Conservation (phyloP, 35 echinoderm and acorn worm species). For the Anneissia japonica region DNA sequence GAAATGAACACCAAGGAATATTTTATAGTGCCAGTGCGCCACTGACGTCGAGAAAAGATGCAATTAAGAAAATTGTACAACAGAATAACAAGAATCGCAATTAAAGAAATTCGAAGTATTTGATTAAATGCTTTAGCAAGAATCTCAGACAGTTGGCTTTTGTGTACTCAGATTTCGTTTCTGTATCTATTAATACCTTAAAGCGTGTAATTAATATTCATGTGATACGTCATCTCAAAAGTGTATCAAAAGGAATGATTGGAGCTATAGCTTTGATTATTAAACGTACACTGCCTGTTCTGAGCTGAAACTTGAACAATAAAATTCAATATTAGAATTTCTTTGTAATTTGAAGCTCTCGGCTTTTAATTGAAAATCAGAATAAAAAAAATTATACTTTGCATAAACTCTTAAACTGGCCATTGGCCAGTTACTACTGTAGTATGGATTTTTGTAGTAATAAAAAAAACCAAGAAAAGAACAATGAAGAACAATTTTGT, state of each 20-base stretch:
- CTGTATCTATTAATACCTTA: not conserved
- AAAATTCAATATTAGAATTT: too few relatives aligned
- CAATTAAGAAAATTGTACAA: conserved; percentile 36
- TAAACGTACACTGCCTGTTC: too few relatives aligned
- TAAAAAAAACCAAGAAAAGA: too few relatives aligned
- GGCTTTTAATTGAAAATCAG: too few relatives aligned
- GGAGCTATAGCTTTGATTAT: too few relatives aligned
- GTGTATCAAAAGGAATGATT: not conserved
- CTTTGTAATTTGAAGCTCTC: too few relatives aligned
- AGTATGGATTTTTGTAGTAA: too few relatives aligned
- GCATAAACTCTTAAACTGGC: too few relatives aligned
- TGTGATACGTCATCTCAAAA: not conserved
- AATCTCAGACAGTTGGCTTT: not conserved
- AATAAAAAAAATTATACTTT: too few relatives aligned
- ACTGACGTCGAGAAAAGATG: conserved; percentile 50
- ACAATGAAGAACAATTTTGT: too few relatives aligned
- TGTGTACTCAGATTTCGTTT: not conserved
- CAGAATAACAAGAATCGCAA: not conserved
- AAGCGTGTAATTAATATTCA: not conserved
- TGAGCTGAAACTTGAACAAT: too few relatives aligned
- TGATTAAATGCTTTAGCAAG: not conserved
- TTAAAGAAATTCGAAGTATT: not conserved
- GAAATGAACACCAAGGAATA: conserved; percentile 59
- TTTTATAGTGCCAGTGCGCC: conserved; percentile 47
- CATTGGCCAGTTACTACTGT: too few relatives aligned